A percentile compares a stretch with the other conserved stretches of the same genome.
Conservation (phyloP, 2,888 invertebrate genomes). For the Plebejus melissa region DNA sequence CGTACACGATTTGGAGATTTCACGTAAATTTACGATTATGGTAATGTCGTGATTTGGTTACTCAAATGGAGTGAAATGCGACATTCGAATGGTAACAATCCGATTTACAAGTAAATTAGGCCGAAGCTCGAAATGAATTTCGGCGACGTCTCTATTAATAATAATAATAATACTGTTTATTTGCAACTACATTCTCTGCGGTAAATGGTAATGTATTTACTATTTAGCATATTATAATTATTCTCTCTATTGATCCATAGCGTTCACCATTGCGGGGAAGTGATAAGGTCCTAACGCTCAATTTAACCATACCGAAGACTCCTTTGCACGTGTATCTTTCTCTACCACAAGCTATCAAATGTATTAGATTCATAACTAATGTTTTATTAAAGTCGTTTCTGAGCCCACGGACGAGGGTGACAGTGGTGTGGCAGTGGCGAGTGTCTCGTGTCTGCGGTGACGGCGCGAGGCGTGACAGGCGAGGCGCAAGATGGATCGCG, state of each 20-base stretch:
- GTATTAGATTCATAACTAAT: neutral
- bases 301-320: neutral
- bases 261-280: neutral
- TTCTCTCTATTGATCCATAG: neutral
- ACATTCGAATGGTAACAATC: conserved; percentile 2
- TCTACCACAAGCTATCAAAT: neutral
- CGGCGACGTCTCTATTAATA: neutral
- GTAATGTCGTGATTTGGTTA: conserved; percentile 9
- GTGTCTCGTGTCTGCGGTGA: neutral
- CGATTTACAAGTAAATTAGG: conserved; percentile 18
- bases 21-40: conserved; percentile 17
- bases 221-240: conserved; percentile 10
- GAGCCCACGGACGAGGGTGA: neutral
- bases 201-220: conserved; percentile 18
- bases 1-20: neutral
- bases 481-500: conserved; percentile 28
- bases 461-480: neutral
- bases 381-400: neutral
- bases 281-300: neutral
- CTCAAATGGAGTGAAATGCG: conserved; percentile 10
- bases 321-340: neutral
- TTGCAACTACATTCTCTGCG: too few species aligned
- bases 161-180: too few species aligned
- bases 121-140: conserved; percentile 6
- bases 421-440: neutral